phyloP scores from a whole-genome alignment of 2,797 vertebrate species.

The Dicrostonyx torquatus region DNA sequence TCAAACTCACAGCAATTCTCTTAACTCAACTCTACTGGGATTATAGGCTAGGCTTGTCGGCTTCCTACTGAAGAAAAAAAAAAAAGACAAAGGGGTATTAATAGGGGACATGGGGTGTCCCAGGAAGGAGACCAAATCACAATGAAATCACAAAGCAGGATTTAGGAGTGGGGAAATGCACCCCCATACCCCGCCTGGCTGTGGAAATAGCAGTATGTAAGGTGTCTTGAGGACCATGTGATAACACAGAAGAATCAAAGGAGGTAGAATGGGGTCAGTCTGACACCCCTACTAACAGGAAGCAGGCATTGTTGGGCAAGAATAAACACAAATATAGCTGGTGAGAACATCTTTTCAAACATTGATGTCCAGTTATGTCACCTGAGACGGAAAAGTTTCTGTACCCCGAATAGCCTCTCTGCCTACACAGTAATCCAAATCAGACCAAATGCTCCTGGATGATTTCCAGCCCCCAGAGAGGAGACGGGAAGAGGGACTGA shows the following conservation, averaged over 20 bases:
- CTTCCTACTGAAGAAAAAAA: neutral
- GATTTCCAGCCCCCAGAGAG: too few species aligned
- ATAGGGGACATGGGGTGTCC: neutral
- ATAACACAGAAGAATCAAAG: accelerated
- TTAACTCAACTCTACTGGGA: accelerated
- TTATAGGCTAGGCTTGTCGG: neutral
- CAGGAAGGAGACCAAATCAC: neutral
- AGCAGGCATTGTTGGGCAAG: neutral
- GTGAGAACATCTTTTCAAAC: neutral
- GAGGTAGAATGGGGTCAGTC: accelerated
- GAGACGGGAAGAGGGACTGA: too few species aligned
- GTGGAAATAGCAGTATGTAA: neutral
- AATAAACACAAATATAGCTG: neutral
- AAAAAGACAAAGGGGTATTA: neutral
- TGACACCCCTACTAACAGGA: neutral
- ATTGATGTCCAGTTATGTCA: neutral
- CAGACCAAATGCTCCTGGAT: too few species aligned
- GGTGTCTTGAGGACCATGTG: neutral
- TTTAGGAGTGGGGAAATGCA: neutral
- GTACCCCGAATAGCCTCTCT: too few species aligned
- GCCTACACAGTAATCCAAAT: too few species aligned
- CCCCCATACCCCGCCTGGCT: neutral
- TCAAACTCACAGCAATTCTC: neutral
- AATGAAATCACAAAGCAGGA: neutral
- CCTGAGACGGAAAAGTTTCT: too few species aligned